Evolutionary conservation across 2,113 vertebrate species (phyloP), one percentile per base, ranked within the genome.

Genomic region (Penelope pileata): DNA sequence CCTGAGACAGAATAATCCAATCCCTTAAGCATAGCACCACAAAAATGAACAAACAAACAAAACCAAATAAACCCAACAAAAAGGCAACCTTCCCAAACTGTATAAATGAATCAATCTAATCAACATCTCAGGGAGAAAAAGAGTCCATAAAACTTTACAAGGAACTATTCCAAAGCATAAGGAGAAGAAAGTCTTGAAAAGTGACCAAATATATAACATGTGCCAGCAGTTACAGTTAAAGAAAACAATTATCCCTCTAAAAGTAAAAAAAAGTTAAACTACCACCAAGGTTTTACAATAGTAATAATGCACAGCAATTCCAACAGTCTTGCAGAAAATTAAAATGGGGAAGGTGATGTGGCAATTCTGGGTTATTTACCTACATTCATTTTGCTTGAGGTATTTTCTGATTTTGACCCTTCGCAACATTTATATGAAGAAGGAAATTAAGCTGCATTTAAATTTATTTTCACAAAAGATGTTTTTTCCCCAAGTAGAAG

Each of bases 121-220:
- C 93, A 85, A 77, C 15, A 54, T 54, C 76, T 15, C 19, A 50
- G 32, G 63, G 50, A 88, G 24, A 53, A 56, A 58, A 43, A 29
- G 66, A 79, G 89, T 34, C 67, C 48, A 91, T 89, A 91, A 95
- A 95, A 94, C 75, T 70, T 85, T 15, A 42, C 50, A 89, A 89
- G 32, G 54, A 82, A 91, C 58, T 82, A 62, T 82, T 92, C 78
- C 74, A 85, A 91, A 66, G 30, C 73, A 18, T 87, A 59, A 78
- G 87, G 77, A 84, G 43, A 89, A 81, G 51, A 87, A 97, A 96
- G 78, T 76, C 45, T 85, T 77, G 87, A 92, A 89, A 94, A 66
- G 58, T 69, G 78, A 93, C 87, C 81, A 94, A 92, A 89, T 68
- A 62, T 67, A 63, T 2, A 82, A 69, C 48, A 64, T 10, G 27